Percentiles rank a stretch among this genome's conserved stretches.
Conservation (phyloP, 2,888 invertebrate genomes). For the Lagria hirta region DNA sequence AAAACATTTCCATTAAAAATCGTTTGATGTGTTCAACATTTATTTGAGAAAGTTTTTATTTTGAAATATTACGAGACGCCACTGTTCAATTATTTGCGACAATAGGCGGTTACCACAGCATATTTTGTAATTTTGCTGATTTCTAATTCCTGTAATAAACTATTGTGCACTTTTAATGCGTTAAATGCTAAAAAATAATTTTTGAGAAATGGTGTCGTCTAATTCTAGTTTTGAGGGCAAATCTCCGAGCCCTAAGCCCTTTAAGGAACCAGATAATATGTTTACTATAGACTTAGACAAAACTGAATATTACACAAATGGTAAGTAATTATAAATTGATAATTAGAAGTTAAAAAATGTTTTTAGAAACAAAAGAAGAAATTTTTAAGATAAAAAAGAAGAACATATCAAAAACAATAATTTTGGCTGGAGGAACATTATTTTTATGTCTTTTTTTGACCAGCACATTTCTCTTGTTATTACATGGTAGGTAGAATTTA, state of each 20-base stretch:
- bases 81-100: neutral
- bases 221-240: conserved; percentile 13
- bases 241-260: conserved; percentile 34
- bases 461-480: too few species aligned
- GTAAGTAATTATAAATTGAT: conserved; percentile 25
- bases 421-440: too few species aligned
- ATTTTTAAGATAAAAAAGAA: too few species aligned
- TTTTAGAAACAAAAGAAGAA: too few species aligned
- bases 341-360: too few species aligned
- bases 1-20: conserved; percentile 26
- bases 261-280: conserved; percentile 48
- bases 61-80: conserved; percentile 2
- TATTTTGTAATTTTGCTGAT: conserved; percentile 13
- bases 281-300: conserved; percentile 45
- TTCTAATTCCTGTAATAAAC: conserved; percentile 3
- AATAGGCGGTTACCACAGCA: conserved; percentile 10
- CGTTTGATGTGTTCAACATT: too few species aligned
- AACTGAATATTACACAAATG: conserved; percentile 10
- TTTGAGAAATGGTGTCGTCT: conserved; percentile 7
- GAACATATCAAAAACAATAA: too few species aligned
- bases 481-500: too few species aligned
- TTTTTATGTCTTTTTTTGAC: too few species aligned
- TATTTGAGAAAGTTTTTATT: neutral
- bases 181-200: conserved; percentile 4
- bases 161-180: conserved; percentile 1